Conservation (phyloP, 2,113 vertebrate genomes). For the Alouatta palliata region DNA sequence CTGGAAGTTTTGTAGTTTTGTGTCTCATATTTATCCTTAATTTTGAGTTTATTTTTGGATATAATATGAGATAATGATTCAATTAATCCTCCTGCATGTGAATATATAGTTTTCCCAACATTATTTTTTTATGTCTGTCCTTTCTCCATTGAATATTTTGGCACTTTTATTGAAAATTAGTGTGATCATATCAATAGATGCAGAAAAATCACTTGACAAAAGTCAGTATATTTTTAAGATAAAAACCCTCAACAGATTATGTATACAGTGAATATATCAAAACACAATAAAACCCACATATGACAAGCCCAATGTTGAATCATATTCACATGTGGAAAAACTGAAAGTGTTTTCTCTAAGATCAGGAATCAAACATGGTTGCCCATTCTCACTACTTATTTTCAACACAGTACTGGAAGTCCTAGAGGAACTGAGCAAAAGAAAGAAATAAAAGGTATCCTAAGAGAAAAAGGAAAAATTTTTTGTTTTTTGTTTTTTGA, state of each 20-base stretch:
- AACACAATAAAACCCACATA: background rate
- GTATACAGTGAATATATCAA: background rate
- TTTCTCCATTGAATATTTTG: background rate
- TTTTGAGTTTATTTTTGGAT: background rate
- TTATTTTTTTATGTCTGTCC: background rate
- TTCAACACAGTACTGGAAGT: background rate
- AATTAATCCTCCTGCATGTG: background rate
- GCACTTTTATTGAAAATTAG: background rate
- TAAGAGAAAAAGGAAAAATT: background rate
- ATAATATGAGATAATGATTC: background rate
- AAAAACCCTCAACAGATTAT: background rate
- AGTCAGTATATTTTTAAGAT: background rate
- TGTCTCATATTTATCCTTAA: background rate
- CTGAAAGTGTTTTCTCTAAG: background rate
- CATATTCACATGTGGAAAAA: background rate
- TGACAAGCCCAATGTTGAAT: background rate
- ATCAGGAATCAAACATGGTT: background rate
- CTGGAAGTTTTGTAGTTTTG: background rate
- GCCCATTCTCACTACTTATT: background rate
- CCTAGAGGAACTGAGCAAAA: background rate
- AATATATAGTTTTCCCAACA: background rate
- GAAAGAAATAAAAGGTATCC: background rate
- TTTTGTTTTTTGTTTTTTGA: background rate
- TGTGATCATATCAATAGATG: background rate
- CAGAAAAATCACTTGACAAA: background rate